Evolutionary conservation across 2,113 vertebrate species (phyloP).

Genomic region (Puffinus mauretanicus): DNA sequence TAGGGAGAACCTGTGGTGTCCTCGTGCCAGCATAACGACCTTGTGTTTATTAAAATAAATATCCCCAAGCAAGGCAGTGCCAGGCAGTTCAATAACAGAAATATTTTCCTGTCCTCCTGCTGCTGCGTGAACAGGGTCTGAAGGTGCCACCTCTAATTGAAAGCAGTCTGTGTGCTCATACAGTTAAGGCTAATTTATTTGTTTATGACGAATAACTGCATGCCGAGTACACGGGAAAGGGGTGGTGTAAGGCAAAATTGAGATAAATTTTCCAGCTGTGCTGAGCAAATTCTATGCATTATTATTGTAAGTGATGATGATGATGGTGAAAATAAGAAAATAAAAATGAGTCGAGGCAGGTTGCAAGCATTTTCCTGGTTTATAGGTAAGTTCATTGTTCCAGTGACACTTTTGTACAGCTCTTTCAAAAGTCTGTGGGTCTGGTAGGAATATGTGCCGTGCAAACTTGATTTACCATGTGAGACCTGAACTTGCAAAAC

Average conservation of each 20-base stretch:
- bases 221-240: background rate
- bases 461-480: background rate
- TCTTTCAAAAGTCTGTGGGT: background rate
- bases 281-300: background rate
- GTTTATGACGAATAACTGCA: constrained; percentile 44
- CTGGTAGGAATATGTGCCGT: background rate
- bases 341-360: background rate
- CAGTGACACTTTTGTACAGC: background rate
- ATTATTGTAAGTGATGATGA: background rate
- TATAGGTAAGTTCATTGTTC: background rate
- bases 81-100: constrained; percentile 9
- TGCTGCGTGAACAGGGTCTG: constrained; percentile 17
- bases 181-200: constrained; percentile 49
- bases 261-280: constrained; percentile 28
- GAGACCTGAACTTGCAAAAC: background rate
- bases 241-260: background rate
- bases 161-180: background rate
- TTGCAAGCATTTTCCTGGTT: background rate
- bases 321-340: background rate
- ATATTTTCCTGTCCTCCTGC: constrained; percentile 22
- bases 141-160: constrained; percentile 57
- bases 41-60: constrained; percentile 70
- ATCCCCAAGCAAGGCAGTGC: background rate
- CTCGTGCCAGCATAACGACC: constrained; percentile 29
- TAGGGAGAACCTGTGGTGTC: constrained; percentile 8